Conservation (phyloP, 92 coral and sea anemone species). For the Epizoanthus illoricatus region DNA sequence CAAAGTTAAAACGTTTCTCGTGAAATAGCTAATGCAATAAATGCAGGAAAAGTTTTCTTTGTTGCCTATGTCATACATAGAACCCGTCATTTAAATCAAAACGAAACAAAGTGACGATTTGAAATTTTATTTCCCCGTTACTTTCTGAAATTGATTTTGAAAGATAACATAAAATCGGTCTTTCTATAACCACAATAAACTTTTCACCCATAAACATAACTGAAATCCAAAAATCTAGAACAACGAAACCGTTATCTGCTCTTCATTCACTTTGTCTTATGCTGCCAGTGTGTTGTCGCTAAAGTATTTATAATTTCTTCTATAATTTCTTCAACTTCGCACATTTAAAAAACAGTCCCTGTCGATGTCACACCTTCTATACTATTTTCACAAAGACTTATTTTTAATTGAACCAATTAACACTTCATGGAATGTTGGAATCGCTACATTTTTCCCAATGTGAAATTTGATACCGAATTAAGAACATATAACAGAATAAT, state of each 20-base stretch:
- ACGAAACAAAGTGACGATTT: conserved; percentile 12
- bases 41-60: background rate
- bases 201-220: background rate
- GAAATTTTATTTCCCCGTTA: background rate
- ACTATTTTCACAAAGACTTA: background rate
- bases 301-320: conserved; percentile 6
- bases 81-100: background rate
- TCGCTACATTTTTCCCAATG: background rate
- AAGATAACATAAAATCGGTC: background rate
- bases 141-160: too few relatives aligned
- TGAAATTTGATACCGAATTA: conserved; percentile 1
- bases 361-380: background rate
- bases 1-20: background rate
- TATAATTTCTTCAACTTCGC: background rate
- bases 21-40: background rate
- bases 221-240: background rate
- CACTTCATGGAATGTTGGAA: background rate
- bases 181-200: background rate
- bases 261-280: background rate
- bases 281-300: background rate
- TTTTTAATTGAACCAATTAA: conserved; percentile 4
- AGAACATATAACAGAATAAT: background rate
- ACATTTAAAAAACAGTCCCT: background rate
- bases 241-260: background rate
- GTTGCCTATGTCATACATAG: background rate